Conservation (phyloP, 2,113 vertebrate genomes). For the Chionodraco myersi region DNA sequence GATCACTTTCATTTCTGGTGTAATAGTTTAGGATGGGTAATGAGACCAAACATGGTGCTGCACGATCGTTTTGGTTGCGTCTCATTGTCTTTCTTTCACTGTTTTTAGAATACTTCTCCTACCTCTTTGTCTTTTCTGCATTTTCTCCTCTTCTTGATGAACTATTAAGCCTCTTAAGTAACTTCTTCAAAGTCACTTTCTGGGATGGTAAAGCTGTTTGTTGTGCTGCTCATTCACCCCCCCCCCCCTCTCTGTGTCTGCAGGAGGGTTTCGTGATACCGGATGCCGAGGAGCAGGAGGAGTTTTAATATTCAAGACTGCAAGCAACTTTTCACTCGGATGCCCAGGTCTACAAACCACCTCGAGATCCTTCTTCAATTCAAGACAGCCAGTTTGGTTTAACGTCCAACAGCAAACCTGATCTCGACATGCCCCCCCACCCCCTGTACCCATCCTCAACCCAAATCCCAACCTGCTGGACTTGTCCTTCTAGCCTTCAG, state of each 20-base stretch:
- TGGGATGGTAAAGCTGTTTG: too few relatives aligned
- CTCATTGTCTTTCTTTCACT: neutral
- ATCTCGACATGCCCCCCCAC: neutral
- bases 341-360: conserved; percentile 48
- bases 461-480: conserved; percentile 18
- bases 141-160: neutral
- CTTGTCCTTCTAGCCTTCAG: conserved; percentile 11
- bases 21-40: neutral
- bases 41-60: neutral
- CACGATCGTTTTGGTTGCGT: neutral
- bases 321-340: conserved; percentile 62
- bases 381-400: conserved; percentile 52
- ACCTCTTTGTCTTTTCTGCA: neutral
- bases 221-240: neutral
- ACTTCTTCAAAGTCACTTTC: neutral
- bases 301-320: conserved; percentile 88
- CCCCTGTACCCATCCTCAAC: neutral
- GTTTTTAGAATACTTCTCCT: neutral
- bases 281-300: conserved; percentile 95
- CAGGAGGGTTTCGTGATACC: conserved; percentile 99
- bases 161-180: neutral
- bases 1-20: neutral
- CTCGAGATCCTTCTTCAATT: conserved; percentile 27
- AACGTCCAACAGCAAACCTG: conserved; percentile 21
- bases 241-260: conserved; percentile 14